These are phyloP conservation scores for Girardinus metallicus DNA, from an alignment of 2,797 vertebrate species.

Conservation along the genomic window DNA sequence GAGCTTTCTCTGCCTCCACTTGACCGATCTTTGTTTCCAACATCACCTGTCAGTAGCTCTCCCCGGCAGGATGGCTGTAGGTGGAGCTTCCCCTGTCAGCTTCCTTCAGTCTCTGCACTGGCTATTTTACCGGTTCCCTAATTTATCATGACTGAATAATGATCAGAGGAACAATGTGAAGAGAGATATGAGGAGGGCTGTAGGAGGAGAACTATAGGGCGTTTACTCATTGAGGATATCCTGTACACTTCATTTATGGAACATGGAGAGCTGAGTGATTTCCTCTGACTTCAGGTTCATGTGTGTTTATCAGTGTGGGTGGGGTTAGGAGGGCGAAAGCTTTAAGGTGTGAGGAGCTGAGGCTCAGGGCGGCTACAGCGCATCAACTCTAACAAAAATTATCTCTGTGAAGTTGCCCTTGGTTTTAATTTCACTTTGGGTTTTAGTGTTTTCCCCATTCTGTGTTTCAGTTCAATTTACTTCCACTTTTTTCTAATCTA, in stretches of 20 bases:
- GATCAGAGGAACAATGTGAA: conserved; percentile 67
- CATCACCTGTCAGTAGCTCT: conserved; percentile 62
- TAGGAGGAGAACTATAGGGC: conserved; percentile 48
- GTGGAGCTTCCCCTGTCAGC: conserved; percentile 54
- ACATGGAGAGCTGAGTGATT: conserved; percentile 59
- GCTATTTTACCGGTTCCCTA: conserved; percentile 35
- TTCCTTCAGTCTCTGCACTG: conserved; percentile 65
- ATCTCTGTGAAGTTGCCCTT: background rate
- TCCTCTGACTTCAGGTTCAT: conserved; percentile 47
- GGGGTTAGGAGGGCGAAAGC: conserved; percentile 18
- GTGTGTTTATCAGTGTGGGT: conserved; percentile 34
- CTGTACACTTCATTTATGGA: conserved; percentile 71
- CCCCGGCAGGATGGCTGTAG: conserved; percentile 51
- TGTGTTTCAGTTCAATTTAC: background rate
- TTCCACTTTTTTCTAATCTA: background rate
- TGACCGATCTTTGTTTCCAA: conserved; percentile 43
- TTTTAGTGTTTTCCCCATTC: background rate
- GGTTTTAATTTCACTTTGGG: background rate
- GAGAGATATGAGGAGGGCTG: conserved; percentile 37
- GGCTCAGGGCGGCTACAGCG: conserved; percentile 1
- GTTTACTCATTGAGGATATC: conserved; percentile 79
- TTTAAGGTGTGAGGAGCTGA: conserved; percentile 19
- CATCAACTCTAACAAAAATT: background rate
- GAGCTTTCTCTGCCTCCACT: conserved; percentile 18
- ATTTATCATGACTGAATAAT: conserved; percentile 61